Base-by-base conservation (phyloP, 2,797 vertebrate genomes). In the Apogon talboti region DNA sequence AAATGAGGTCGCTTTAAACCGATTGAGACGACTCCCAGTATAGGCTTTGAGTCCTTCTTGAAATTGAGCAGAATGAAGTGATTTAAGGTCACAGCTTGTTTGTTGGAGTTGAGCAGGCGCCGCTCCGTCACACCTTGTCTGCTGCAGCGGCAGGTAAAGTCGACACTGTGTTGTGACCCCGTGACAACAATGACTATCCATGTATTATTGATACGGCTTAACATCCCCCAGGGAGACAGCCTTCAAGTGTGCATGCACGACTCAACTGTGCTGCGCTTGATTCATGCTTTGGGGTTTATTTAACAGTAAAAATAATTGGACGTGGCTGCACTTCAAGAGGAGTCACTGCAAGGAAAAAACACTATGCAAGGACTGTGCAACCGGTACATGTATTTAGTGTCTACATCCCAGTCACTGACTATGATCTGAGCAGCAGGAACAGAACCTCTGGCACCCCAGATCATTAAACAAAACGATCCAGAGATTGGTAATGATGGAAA, bases 71-170 rank as follows among this genome's bases (percentile, higher is more conserved):
- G 46, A 41, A 38, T 50, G 62, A 64, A 82, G 66, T 74, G 57
- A 70, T 82, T 56, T 76, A 21, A 79, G 88, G 84, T 89, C 85
- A 82, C 33, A 51, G 65, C 52, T 69, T 48, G 63, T 78, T 73
- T 63, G 43, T 24, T 49, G 51, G 56, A 59, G 62, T 59, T 58
- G 14, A 42, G 58, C 62, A 44, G 48, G 42, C 48, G 21, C 24
- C 0, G 18, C 56, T 74, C n/a, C 66, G 66, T 69, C 66, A 66
- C 68, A 79, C 68, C 62, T 81, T 71, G 65, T 57, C 57, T 65
- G 66, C 24, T 2, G 53, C 71, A 73, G 84, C 80, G 55, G 80
- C 81, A 81, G 74, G 76, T 86, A 28, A 50, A 78, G 52, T 50
- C 47, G 1, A 54, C 42, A 42, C 24, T 45, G 50, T 41, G 68